These are phyloP conservation scores for Orchesellides sinensis DNA, from an alignment of 2,888 invertebrate species.

Conservation along the genomic window DNA sequence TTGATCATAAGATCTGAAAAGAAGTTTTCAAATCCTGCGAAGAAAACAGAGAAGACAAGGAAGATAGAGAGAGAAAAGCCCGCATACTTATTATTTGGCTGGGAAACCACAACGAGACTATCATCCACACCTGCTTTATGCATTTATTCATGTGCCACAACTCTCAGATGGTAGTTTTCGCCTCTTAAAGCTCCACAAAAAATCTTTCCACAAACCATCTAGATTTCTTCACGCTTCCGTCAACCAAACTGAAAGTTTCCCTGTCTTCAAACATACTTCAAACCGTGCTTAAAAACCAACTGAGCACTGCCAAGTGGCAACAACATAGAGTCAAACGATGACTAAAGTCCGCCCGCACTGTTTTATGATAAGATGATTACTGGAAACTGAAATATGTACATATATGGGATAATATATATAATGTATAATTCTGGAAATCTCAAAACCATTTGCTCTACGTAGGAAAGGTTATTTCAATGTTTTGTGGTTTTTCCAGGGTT, in stretches of 20 bases:
- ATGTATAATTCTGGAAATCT: background rate
- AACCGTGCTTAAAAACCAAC: background rate
- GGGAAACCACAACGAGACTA: slow-evolving; percentile 38
- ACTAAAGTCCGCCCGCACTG: no score
- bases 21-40: background rate
- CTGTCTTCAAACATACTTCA: background rate
- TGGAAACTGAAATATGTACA: no score
- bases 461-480: slow-evolving; percentile 25
- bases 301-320: no score
- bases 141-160: slow-evolving; percentile 52
- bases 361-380: background rate
- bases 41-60: background rate
- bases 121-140: slow-evolving; percentile 52
- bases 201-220: background rate
- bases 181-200: background rate
- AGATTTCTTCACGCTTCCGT: slow-evolving; percentile 4
- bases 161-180: no score
- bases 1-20: background rate
- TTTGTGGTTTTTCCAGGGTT: slow-evolving; percentile 9
- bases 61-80: background rate
- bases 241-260: background rate
- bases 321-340: no score
- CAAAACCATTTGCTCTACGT: background rate
- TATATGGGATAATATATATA: no score
- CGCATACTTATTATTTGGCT: slow-evolving; percentile 3